Evolutionary conservation across 2,797 vertebrate species (phyloP).

Genomic region (Coendou prehensilis): DNA sequence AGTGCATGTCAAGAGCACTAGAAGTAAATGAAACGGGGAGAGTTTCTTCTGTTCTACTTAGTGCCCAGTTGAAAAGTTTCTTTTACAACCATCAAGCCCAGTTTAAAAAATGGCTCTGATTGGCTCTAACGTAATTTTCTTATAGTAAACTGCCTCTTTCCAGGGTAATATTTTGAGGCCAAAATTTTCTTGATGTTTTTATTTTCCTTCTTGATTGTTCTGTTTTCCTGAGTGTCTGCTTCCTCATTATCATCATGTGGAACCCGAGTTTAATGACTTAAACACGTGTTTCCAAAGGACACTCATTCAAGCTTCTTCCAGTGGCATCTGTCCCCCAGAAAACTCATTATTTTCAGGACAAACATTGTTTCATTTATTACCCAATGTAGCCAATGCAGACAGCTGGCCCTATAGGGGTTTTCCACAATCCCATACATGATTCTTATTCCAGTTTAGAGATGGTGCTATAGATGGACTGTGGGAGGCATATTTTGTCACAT

Average conservation of each 20-base stretch:
- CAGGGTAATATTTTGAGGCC: neutral
- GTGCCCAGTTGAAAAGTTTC: neutral
- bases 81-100: neutral
- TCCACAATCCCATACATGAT: neutral
- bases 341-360: neutral
- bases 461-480: neutral
- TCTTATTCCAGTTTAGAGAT: neutral
- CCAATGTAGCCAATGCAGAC: neutral
- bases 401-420: neutral
- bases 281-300: neutral
- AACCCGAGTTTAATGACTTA: neutral
- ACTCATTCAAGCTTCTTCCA: neutral
- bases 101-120: slow-evolving; percentile 11
- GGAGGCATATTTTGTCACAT: neutral
- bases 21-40: neutral
- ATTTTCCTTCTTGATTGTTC: neutral
- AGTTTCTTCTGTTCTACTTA: neutral
- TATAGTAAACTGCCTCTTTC: neutral
- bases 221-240: neutral
- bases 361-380: slow-evolving; percentile 9
- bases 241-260: neutral
- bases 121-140: slow-evolving; percentile 21
- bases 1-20: neutral
- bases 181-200: slow-evolving; percentile 27
- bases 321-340: neutral